These are phyloP conservation scores for Harpegnathos saltator DNA, from an alignment of 1,140 invertebrate genomes.

Conservation along the genomic window DNA sequence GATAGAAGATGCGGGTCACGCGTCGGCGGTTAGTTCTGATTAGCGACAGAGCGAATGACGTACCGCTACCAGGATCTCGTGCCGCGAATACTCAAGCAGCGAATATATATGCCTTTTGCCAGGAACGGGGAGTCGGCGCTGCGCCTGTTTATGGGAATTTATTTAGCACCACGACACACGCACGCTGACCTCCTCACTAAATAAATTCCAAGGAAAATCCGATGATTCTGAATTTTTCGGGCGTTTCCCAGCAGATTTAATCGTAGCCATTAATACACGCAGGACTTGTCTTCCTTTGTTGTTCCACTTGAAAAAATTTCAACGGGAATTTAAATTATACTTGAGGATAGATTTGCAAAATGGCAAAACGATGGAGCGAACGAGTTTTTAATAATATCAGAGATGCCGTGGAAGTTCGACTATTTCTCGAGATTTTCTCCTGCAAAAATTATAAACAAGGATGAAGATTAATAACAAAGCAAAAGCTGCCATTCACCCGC, in stretches of 20 bases:
- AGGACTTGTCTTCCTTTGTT: too few relatives aligned
- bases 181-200: slow-evolving; percentile 23
- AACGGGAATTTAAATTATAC: too few relatives aligned
- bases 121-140: background rate
- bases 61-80: slow-evolving; percentile 84
- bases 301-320: too few relatives aligned
- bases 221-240: background rate
- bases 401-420: background rate
- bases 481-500: background rate
- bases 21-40: slow-evolving; percentile 85
- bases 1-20: slow-evolving; percentile 81
- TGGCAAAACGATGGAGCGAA: too few relatives aligned
- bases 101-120: slow-evolving; percentile 24
- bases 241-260: slow-evolving; percentile 24
- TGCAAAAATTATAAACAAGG: background rate
- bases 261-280: background rate
- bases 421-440: background rate
- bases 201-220: slow-evolving; percentile 42
- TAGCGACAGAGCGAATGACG: slow-evolving; percentile 85
- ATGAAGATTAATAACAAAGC: background rate
- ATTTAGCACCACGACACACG: slow-evolving; percentile 27
- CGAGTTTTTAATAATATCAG: too few relatives aligned
- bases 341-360: too few relatives aligned
- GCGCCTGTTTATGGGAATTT: slow-evolving; percentile 52
- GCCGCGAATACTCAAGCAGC: slow-evolving; percentile 82